These are phyloP conservation scores for Tenthredo distinguenda DNA, from an alignment of 2,888 invertebrate species.

Conservation along the genomic window DNA sequence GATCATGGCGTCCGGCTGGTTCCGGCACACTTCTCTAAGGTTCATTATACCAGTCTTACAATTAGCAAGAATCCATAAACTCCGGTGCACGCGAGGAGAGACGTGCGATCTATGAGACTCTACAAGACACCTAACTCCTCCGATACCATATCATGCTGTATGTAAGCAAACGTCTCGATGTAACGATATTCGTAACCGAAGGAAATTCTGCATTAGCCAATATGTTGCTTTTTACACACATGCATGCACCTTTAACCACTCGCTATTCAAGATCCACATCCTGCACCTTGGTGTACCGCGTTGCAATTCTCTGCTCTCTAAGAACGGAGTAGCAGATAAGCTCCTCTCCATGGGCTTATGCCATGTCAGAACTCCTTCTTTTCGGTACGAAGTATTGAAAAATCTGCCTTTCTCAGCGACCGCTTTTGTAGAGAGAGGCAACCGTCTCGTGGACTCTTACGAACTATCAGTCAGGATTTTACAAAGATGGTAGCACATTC, in stretches of 20 bases:
- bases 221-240: background rate
- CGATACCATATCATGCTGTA: background rate
- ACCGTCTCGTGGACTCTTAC: background rate
- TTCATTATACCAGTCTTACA: background rate
- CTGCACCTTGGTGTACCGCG: conserved; percentile 14
- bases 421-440: conserved; percentile 10
- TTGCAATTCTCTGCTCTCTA: conserved; percentile 23
- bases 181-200: background rate
- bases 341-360: conserved; percentile 24
- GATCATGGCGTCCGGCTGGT: background rate
- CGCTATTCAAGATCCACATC: background rate
- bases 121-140: background rate
- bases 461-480: conserved; percentile 42
- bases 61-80: background rate
- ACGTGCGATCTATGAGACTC: background rate
- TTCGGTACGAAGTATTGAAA: conserved; percentile 37
- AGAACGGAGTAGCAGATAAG: conserved; percentile 21
- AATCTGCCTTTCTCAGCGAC: conserved; percentile 32
- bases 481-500: conserved; percentile 21
- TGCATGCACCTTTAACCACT: background rate
- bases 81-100: background rate
- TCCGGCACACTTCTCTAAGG: background rate
- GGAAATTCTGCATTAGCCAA: conserved; percentile 1
- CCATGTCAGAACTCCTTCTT: conserved; percentile 29
- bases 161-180: background rate